Evolutionary conservation across 1,140 invertebrate genomes (phyloP), one percentile per base, ranked within the genome.

Genomic region (Dendrolimus punctatus): DNA sequence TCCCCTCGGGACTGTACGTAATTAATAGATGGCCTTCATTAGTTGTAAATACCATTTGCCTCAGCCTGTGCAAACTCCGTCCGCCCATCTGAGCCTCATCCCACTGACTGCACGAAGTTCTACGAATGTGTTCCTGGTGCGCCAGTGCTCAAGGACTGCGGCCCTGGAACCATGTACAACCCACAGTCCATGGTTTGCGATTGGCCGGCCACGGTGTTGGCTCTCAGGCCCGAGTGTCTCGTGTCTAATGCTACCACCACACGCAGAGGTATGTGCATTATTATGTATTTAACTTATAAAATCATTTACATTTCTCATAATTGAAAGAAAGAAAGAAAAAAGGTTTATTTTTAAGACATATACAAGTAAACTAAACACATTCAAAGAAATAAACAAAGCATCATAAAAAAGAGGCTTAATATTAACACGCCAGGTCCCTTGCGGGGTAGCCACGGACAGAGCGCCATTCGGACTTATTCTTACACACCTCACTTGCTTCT

Each of bases 121-220:
- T 90, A 90, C 69, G 87, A 90, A 53, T 91, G 90, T 41, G 66
- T 63, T 0, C 78, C 85, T 0, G 77, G 78, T 75, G 5, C 54
- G 62, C n/a, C 72, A 0, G 80, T 89, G 0, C 72, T 87, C 39
- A 90, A 87, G 62, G 57, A 62, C 5, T 91, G 90, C 48, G 74
- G 72, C 0, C 58, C 69, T 0, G 74, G 80, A 9, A 85, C 87
- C 38, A 65, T 88, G 71, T 91, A 89, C 75, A 90, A 91, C 66
- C 80, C 90, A 46, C 51, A 68, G 23, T 53, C 66, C 6, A 82
- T 90, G 86, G 75, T 90, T 43, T 88, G 92, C 70, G 85, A 92
- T 62, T 87, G 91, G 89, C 83, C 91, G 5, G 61, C 83, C 40
- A 61, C 81, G 49, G 89, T 94, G 56, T 46, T 85, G 8, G 40